These are phyloP conservation scores for Columbina picui DNA, from an alignment of 2,113 vertebrate genomes.

Conservation along the genomic window DNA sequence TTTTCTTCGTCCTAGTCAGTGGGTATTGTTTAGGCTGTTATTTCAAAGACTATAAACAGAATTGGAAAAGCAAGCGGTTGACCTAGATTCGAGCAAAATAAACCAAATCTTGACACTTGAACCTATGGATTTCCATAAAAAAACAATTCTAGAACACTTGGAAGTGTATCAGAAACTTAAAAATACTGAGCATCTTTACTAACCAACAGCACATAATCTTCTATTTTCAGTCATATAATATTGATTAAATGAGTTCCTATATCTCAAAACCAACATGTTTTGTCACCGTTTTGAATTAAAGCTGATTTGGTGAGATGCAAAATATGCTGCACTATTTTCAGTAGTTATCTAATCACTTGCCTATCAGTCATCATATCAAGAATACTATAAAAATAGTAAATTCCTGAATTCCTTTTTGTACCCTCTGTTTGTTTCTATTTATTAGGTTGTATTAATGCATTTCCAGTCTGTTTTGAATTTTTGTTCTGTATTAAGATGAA, in stretches of 20 bases:
- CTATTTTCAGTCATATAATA: not conserved
- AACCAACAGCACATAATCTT: not conserved
- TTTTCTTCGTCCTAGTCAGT: not conserved
- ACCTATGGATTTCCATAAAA: not conserved
- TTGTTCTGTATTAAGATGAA: not conserved
- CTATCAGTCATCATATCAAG: fast-evolving
- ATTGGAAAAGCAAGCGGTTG: not conserved
- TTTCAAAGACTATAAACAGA: not conserved
- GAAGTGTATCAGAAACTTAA: not conserved
- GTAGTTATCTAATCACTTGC: not conserved
- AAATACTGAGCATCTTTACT: not conserved
- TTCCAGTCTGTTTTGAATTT: not conserved
- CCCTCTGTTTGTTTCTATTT: not conserved
- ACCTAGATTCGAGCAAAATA: slow-evolving; percentile 26
- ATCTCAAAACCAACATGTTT: not conserved
- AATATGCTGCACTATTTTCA: not conserved
- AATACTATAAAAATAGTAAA: not conserved
- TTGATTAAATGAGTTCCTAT: not conserved
- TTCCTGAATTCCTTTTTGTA: not conserved
- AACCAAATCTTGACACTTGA: not conserved
- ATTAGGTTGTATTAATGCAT: not conserved
- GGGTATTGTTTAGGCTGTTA: not conserved
- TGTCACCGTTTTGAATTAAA: not conserved
- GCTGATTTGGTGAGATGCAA: not conserved
- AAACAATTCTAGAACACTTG: not conserved